Conservation (phyloP, 2,797 vertebrate genomes). For the Takifugu ocellatus region DNA sequence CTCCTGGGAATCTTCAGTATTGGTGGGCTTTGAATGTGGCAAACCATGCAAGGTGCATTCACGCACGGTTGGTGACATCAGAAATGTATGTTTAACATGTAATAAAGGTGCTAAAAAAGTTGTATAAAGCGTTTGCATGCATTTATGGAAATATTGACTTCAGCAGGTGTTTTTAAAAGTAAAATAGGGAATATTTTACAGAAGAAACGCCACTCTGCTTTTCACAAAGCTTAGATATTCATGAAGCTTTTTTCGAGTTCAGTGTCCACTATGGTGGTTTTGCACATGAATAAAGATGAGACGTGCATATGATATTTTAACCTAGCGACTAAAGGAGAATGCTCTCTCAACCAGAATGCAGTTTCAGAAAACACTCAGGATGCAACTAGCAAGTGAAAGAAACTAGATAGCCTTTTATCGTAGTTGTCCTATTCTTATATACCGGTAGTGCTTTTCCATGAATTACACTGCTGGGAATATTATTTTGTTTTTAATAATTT, state of each 20-base stretch:
- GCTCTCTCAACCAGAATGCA: slow-evolving; percentile 16
- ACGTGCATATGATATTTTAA: slow-evolving; percentile 28
- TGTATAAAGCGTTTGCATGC: slow-evolving; percentile 42
- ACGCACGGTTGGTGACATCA: slow-evolving; percentile 49
- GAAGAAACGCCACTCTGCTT: slow-evolving; percentile 4
- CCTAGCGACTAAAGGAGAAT: slow-evolving; percentile 5
- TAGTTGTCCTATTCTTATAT: slow-evolving; percentile 43
- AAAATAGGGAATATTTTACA: too few relatives aligned
- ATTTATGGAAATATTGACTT: slow-evolving; percentile 18
- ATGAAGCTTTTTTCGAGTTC: slow-evolving; percentile 26
- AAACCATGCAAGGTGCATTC: slow-evolving; percentile 45
- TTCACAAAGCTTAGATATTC: slow-evolving; percentile 17
- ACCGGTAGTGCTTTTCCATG: not conserved
- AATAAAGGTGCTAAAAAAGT: slow-evolving; percentile 46
- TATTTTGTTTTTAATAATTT: too few relatives aligned
- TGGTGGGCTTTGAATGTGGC: slow-evolving; percentile 54
- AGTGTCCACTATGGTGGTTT: slow-evolving; percentile 37
- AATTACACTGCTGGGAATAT: too few relatives aligned
- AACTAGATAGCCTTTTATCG: slow-evolving; percentile 62
- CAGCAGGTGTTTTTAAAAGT: slow-evolving; percentile 1
- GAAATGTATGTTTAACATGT: slow-evolving; percentile 54
- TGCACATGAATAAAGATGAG: slow-evolving; percentile 60
- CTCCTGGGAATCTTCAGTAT: slow-evolving; percentile 57
- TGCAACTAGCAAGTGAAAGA: slow-evolving; percentile 34
- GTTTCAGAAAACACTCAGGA: slow-evolving; percentile 42